Base-by-base conservation (phyloP, 2,888 invertebrate species). In the Bhutanitis thaidina region DNA sequence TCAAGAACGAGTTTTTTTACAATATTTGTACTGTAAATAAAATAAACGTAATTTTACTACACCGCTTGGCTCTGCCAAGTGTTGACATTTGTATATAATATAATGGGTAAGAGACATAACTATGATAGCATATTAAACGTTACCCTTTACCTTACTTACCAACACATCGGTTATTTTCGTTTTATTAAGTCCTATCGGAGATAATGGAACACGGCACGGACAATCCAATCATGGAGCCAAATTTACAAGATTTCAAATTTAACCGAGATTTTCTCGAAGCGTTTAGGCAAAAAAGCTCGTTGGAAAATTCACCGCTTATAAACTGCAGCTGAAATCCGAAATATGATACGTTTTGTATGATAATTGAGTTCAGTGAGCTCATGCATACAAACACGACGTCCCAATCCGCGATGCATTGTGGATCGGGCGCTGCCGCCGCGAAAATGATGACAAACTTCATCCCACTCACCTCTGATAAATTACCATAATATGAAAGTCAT, bases 341-440 rank as follows among this genome's bases (percentile, higher is more conserved):
- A 7, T 49, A 36, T 36, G 43, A 34, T 30, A 30, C 43, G 39
- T 50, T 50, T 44, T 50, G 43, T 44, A 50, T 50, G 49, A 39
- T 50, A 50, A 50, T 50, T 25, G 43, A 38, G 38, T 43, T 43
- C 49, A 50, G 38, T 9, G 25, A 27, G 39, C 49, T 44, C 49
- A 50, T 50, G 49, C 49, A 44, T 44, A 44, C 43, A 50, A 50
- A 50, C 43, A 44, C 43, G 44, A 27, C 27, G 34, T 9, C 7
- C 32, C 39, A 34, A 44, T 44, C 38, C 38, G 25, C 43, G 13
- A 3, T 12, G 44, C 36, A 16, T 9, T 13, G 10, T 30, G 20
- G 8, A 16, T 1, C 38, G 38, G 7, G 39, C 34, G 37, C 7
- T 27, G 10, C 25, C 37, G n/a, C 14, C 4, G 37, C 38, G 9